Conservation (phyloP, 2,797 vertebrate genomes). For the Lates japonicus region DNA sequence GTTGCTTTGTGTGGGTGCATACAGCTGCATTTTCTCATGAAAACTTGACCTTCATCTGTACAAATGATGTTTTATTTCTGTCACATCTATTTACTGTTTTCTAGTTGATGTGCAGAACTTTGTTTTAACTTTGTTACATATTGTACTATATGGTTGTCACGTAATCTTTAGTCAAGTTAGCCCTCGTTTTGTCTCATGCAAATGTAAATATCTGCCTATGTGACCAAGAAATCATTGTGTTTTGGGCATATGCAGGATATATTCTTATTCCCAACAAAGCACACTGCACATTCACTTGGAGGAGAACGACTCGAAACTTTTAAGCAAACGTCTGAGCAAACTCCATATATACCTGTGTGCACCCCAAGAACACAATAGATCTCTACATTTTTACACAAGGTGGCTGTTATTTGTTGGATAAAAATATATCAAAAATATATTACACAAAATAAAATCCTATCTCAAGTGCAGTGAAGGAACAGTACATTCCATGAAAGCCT, state of each 20-base stretch:
- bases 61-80: not conserved
- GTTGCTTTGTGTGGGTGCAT: not conserved
- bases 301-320: not conserved
- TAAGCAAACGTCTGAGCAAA: not conserved
- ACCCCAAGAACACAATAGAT: not conserved
- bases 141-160: not conserved
- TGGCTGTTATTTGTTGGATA: not conserved
- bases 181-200: not conserved
- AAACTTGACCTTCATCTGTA: not conserved
- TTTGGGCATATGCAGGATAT: not conserved
- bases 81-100: not conserved
- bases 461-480: not conserved
- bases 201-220: not conserved
- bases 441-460: not conserved
- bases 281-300: not conserved
- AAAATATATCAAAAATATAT: not conserved
- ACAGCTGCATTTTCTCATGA: not conserved
- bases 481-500: conserved; percentile 4
- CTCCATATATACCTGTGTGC: not conserved
- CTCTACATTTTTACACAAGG: not conserved
- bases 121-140: not conserved
- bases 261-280: not conserved
- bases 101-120: not conserved
- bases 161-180: not conserved
- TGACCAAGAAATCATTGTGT: not conserved